A percentile compares a stretch with the other conserved stretches of the same genome.
These are phyloP conservation scores for Sphaerodactylus townsendi DNA, from an alignment of 2,113 vertebrate species.

Conservation along the genomic window DNA sequence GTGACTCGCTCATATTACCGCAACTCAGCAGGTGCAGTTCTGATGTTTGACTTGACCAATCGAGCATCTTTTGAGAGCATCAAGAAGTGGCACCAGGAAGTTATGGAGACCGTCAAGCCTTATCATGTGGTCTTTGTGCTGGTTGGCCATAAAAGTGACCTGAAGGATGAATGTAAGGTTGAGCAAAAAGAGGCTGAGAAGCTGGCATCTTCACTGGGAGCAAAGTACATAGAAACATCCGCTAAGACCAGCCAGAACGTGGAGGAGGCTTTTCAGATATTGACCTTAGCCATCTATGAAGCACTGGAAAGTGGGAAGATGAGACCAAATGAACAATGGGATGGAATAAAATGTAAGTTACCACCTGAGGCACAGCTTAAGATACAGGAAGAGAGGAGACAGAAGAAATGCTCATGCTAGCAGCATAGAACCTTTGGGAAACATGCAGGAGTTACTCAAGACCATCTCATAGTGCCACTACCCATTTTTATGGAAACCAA, in stretches of 20 bases:
- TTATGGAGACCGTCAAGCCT: constrained; percentile 75
- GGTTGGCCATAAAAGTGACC: constrained; percentile 85
- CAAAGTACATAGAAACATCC: constrained; percentile 79
- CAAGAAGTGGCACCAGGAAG: constrained; percentile 80
- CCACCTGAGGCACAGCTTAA: neutral
- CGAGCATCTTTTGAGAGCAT: constrained; percentile 80
- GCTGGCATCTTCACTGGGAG: constrained; percentile 71
- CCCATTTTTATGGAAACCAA: neutral
- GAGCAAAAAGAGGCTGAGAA: constrained; percentile 76
- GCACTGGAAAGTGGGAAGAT: constrained; percentile 71
- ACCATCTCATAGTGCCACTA: neutral
- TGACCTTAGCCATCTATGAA: constrained; percentile 73
- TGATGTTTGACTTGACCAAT: constrained; percentile 84
- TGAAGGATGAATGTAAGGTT: constrained; percentile 67
- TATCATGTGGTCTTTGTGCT: constrained; percentile 77
- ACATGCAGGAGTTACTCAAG: neutral
- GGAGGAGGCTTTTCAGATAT: constrained; percentile 73
- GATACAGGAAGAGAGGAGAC: neutral
- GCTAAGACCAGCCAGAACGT: constrained; percentile 79
- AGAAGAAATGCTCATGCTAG: constrained; percentile 52
- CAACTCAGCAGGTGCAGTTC: constrained; percentile 81
- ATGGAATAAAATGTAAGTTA: constrained; percentile 75
- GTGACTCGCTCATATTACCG: constrained; percentile 85
- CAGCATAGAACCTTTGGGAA: neutral
- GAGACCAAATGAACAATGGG: constrained; percentile 73